Conservation (phyloP, 37 sponge, comb jelly and placozoan species). For the Haliclona indistincta region DNA sequence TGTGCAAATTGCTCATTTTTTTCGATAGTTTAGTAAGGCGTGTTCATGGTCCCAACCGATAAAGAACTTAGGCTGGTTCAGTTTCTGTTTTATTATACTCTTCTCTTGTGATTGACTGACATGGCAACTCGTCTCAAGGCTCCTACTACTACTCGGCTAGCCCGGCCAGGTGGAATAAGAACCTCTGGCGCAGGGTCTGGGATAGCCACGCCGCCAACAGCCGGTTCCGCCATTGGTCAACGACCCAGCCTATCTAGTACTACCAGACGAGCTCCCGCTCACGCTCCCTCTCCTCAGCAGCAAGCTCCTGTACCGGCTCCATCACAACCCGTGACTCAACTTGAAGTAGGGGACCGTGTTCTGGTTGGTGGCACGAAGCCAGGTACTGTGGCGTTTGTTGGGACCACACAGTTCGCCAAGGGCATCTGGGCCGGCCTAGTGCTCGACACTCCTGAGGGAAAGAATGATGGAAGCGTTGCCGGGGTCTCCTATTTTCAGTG, state of each 20-base stretch:
- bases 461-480: constrained; percentile 92
- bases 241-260: background rate
- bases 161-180: too few relatives aligned
- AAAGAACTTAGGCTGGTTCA: too few relatives aligned
- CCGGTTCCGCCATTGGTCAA: too few relatives aligned
- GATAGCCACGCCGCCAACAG: background rate
- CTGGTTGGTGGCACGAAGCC: constrained; percentile 60
- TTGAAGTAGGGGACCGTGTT: constrained; percentile 64
- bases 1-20: too few relatives aligned
- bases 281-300: too few relatives aligned
- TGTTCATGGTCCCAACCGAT: too few relatives aligned
- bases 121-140: background rate
- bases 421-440: constrained; percentile 92
- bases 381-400: constrained; percentile 82
- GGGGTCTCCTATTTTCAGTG: constrained; percentile 91
- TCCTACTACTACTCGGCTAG: background rate
- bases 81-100: too few relatives aligned
- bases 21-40: too few relatives aligned
- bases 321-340: background rate
- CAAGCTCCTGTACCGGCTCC: background rate
- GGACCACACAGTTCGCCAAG: constrained; percentile 86
- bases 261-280: background rate
- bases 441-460: constrained; percentile 77
- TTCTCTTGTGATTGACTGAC: too few relatives aligned
- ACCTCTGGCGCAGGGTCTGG: background rate